phyloP scores from a whole-genome alignment of 30 jellyfish, hydroid and myxozoan species.

The Chrysaora quinquecirrha region DNA sequence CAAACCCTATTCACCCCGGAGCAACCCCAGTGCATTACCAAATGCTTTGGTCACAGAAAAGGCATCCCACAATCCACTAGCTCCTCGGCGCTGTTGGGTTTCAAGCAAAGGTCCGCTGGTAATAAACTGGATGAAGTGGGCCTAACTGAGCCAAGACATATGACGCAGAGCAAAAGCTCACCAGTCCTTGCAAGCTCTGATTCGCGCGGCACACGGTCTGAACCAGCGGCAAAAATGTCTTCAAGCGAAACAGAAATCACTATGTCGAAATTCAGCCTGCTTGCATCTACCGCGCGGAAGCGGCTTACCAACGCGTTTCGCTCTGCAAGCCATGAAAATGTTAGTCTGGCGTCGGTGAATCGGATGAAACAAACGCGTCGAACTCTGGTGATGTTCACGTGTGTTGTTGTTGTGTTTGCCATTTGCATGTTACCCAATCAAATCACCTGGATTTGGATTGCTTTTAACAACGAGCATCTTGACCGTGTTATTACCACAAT shows the following conservation, averaged over 20 bases:
- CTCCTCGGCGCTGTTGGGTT: too few relatives aligned
- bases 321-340: neutral
- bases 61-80: neutral
- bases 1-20: neutral
- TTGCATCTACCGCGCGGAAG: neutral
- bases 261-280: neutral
- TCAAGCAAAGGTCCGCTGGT: too few relatives aligned
- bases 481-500: constrained; percentile 32
- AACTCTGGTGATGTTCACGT: constrained; percentile 79
- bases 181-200: neutral
- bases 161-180: constrained; percentile 12
- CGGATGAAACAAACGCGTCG: constrained; percentile 83
- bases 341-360: neutral
- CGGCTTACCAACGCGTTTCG: neutral
- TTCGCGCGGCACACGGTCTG: neutral
- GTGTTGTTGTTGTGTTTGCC: constrained; percentile 84
- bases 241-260: neutral
- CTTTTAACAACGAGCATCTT: constrained; percentile 53
- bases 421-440: constrained; percentile 88
- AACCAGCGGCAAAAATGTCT: neutral
- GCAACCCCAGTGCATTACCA: neutral
- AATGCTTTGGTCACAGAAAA: neutral
- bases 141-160: neutral
- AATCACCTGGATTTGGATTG: constrained; percentile 80
- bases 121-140: too few relatives aligned